Evolutionary conservation across 2,888 invertebrate species (phyloP).

Genomic region (Drosophila paracracens): DNA sequence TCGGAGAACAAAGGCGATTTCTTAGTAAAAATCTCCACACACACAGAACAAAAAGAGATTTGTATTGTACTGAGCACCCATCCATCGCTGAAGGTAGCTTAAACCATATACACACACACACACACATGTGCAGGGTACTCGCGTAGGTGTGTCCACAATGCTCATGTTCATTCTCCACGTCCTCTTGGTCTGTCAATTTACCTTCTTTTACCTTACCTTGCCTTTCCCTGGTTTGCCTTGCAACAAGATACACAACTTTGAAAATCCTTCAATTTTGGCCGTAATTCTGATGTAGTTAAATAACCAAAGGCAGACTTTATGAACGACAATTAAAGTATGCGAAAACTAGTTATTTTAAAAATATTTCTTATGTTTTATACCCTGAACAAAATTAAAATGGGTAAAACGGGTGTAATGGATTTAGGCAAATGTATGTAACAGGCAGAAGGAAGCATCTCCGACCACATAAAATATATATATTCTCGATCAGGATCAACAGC

Average conservation of each 20-base stretch:
- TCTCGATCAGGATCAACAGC: too few species aligned
- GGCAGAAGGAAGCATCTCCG: too few species aligned
- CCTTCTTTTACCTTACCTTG: not conserved
- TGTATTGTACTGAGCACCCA: slow-evolving; percentile 35
- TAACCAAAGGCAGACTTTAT: not conserved
- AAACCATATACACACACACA: not conserved
- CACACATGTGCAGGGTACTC: not conserved
- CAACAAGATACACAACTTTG: not conserved
- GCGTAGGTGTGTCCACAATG: not conserved
- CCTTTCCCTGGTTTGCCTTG: not conserved
- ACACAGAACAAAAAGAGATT: slow-evolving; percentile 26
- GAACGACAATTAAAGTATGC: not conserved
- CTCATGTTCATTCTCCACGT: slow-evolving; percentile 1
- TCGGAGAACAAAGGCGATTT: slow-evolving; percentile 74
- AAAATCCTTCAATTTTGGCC: not conserved
- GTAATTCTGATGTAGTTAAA: not conserved
- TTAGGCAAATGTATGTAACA: too few species aligned
- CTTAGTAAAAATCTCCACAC: slow-evolving; percentile 64
- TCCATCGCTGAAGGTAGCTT: not conserved
- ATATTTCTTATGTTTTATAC: not conserved
- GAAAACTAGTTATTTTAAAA: not conserved
- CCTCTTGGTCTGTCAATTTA: not conserved
- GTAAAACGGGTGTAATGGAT: too few species aligned
- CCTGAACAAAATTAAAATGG: too few species aligned
- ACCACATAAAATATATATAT: too few species aligned